Conservation (phyloP, 2,888 invertebrate genomes). For the Zygogramma bicolorata region DNA sequence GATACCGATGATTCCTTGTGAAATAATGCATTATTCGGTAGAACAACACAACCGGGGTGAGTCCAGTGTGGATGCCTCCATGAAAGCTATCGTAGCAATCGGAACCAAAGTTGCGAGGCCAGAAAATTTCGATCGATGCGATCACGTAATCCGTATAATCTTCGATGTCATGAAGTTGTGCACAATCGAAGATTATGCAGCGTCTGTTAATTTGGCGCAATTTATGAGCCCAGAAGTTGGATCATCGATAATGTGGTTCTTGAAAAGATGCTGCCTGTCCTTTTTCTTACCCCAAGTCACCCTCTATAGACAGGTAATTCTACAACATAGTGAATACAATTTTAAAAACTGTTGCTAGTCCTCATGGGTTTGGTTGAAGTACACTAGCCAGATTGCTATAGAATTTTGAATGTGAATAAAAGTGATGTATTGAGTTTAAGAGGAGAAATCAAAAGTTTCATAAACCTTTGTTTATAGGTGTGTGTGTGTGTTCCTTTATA, state of each 20-base stretch:
- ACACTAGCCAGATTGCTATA: no score
- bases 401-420: no score
- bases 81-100: conserved; percentile 54
- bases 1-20: conserved; percentile 74
- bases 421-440: no score
- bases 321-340: no score
- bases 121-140: conserved; percentile 63
- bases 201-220: conserved; percentile 75
- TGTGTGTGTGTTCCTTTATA: no score
- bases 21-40: conserved; percentile 71
- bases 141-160: conserved; percentile 71
- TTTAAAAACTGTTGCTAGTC: no score
- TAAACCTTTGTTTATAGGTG: no score
- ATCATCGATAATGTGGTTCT: conserved; percentile 82
- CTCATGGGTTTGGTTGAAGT: no score
- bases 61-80: conserved; percentile 61
- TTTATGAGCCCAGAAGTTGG: conserved; percentile 85
- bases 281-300: conserved; percentile 77
- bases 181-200: conserved; percentile 79
- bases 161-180: conserved; percentile 80
- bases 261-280: conserved; percentile 81
- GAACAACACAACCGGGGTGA: conserved; percentile 65
- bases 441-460: no score
- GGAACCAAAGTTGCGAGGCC: conserved; percentile 59
- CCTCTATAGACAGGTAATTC: conserved; percentile 70